These are phyloP conservation scores for Chrysotoxum bicinctum DNA, from an alignment of 2,888 invertebrate species.

Conservation along the genomic window DNA sequence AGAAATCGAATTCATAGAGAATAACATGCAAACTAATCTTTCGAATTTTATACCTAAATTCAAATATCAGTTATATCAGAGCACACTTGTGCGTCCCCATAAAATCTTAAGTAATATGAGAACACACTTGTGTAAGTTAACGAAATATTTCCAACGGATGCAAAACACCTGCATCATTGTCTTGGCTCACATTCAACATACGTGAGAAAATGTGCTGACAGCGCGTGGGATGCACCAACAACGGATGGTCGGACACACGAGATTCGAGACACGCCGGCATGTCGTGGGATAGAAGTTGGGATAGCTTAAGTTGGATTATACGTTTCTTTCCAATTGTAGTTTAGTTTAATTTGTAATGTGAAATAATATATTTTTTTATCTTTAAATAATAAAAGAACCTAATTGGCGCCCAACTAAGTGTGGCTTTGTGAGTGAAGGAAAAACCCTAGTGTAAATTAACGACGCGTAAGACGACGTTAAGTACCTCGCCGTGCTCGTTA, in stretches of 20 bases:
- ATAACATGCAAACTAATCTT: too few species aligned
- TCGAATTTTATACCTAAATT: too few species aligned
- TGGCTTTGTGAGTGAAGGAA: not conserved
- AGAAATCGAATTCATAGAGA: too few species aligned
- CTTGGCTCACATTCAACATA: not conserved
- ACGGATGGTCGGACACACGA: not conserved
- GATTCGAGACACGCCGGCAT: not conserved
- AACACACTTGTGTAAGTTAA: not conserved
- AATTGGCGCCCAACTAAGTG: constrained; percentile 11
- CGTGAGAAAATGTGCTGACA: not conserved
- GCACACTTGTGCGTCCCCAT: too few species aligned
- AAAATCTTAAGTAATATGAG: too few species aligned
- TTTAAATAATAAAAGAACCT: not conserved
- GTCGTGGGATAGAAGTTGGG: not conserved
- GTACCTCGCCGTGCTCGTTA: not conserved
- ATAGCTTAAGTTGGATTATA: not conserved
- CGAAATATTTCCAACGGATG: not conserved
- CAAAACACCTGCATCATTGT: not conserved
- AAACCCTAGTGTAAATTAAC: not conserved
- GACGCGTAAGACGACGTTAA: not conserved
- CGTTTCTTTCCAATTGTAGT: not conserved
- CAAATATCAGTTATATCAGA: too few species aligned
- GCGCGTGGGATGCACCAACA: not conserved
- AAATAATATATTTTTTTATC: not conserved
- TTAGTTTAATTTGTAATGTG: too few species aligned